Percentiles rank a stretch among this genome's conserved stretches.
phyloP scores from a whole-genome alignment of 2,888 invertebrate species.

The Sinhomidia bicolor region DNA sequence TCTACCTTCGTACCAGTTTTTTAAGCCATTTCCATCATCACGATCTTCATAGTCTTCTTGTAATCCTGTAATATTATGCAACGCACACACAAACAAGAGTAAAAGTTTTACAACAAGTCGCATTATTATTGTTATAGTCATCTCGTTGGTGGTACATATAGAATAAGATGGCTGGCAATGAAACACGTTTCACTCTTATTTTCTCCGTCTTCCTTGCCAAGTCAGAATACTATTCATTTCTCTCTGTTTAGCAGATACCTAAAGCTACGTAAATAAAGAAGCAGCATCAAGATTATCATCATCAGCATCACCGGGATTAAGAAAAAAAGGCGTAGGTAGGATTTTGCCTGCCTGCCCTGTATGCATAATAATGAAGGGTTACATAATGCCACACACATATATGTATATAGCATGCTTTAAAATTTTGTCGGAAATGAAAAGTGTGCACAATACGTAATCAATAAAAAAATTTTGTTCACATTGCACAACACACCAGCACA shows the following conservation, averaged over 20 bases:
- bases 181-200: background rate
- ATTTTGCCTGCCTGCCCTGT: no score
- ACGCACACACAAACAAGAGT: constrained; percentile 57
- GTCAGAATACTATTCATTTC: no score
- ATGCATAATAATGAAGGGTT: no score
- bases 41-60: background rate
- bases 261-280: no score
- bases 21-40: background rate
- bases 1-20: constrained; percentile 11
- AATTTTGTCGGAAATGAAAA: no score
- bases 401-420: no score
- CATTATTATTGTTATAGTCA: background rate
- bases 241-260: no score
- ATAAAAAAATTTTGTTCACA: constrained; percentile 55
- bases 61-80: constrained; percentile 60
- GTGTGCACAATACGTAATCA: constrained; percentile 25
- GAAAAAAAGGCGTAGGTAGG: no score
- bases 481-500: constrained; percentile 19
- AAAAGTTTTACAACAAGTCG: constrained; percentile 42
- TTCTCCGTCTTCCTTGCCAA: background rate
- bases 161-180: background rate
- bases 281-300: background rate
- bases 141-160: background rate
- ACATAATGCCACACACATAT: no score
- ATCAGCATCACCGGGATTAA: background rate